Evolutionary conservation across 2,113 vertebrate species (phyloP).

Genomic region (Petroica traversi): DNA sequence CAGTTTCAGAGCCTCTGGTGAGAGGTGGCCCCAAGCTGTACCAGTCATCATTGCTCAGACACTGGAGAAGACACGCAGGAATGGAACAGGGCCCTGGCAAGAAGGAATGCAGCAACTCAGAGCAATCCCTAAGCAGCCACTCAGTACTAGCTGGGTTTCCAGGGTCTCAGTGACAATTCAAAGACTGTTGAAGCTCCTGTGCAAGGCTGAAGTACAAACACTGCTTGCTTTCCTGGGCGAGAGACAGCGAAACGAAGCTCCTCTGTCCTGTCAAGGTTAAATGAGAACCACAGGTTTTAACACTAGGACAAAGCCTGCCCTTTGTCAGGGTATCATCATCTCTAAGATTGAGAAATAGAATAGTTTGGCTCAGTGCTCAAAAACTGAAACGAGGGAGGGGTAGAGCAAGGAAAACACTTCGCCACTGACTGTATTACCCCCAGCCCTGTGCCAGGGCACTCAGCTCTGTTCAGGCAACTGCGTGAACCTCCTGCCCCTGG

Average conservation of each 20-base stretch:
- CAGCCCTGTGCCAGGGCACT: neutral
- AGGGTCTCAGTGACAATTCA: neutral
- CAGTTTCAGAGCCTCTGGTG: neutral
- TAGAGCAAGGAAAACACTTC: neutral
- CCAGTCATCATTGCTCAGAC: neutral
- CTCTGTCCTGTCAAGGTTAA: neutral
- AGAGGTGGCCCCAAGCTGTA: neutral
- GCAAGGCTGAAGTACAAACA: neutral
- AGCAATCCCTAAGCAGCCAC: neutral
- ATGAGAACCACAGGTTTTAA: neutral
- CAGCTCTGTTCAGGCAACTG: neutral
- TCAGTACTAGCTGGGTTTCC: neutral
- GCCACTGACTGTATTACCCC: neutral
- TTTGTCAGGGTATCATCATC: neutral
- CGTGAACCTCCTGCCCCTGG: fast-evolving
- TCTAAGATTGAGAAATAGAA: neutral
- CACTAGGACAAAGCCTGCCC: neutral
- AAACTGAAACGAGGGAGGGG: neutral
- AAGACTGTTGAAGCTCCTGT: neutral
- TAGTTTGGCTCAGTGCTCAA: neutral
- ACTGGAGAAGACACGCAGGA: neutral
- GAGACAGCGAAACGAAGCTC: neutral
- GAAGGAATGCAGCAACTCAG: neutral
- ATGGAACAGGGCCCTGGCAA: neutral
- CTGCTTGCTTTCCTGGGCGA: neutral